Evolutionary conservation across 2,113 vertebrate species (phyloP), one percentile per base, ranked within the genome.

Genomic region (Stegostoma tigrinum): DNA sequence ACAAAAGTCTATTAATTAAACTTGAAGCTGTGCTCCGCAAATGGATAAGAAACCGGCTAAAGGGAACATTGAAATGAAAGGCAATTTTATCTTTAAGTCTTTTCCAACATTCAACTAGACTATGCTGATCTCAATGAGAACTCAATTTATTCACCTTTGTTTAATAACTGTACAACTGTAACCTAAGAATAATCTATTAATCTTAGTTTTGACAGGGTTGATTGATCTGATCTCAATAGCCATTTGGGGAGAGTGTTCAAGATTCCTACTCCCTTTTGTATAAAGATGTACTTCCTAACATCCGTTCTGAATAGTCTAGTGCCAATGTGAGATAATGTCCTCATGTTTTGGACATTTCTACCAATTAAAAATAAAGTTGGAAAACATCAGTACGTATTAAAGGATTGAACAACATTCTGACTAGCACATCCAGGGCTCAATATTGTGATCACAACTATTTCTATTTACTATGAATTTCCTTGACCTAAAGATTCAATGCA

Each of bases 1-100:
- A 91, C 52, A 91, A 91, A 83, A 64, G 87, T 14, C 15, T 64
- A 90, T 91, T 91, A 91, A 91, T 64, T 91, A 91, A 91, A 91
- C 87, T 91, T 55, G 64, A 91, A 91, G 30, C 52, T 91, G 30
- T 64, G 52, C 34, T 64, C 55, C 17, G 4, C 4, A 10, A 30
- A 91, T 64, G 30, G 34, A 91, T 61, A 91, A 45, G 55, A 64
- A 91, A 64, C 87, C 30, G 64, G 30, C 1, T 61, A 30, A 61
- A n/a, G 14, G 15, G 87, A 91, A 19, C 5, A 91, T 34, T 38
- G 87, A 55, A 91, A 64, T 30, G 34, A 34, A 5, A n/a, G 30
- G 14, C 55, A n/a, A 64, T 91, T 91, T 30, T 64, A 55, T 27
- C 85, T 27, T n/a, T 5, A 2, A 91, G 30, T 34, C 2, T 91